These are phyloP conservation scores for Falco naumanni DNA, from an alignment of 2,797 vertebrate genomes.

Conservation along the genomic window DNA sequence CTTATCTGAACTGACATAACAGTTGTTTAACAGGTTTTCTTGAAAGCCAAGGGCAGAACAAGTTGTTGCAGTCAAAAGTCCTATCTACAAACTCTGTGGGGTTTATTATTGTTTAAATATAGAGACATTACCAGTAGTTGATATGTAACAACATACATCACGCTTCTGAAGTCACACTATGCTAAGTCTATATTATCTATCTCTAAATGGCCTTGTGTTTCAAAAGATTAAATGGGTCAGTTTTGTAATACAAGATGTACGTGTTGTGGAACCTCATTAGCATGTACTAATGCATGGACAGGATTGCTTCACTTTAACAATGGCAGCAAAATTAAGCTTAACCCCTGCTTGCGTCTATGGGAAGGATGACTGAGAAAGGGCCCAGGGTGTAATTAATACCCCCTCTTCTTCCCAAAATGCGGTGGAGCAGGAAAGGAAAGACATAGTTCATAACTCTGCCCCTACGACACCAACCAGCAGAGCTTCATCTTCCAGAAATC, in stretches of 20 bases:
- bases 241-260: neutral
- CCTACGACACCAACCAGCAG: neutral
- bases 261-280: neutral
- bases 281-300: neutral
- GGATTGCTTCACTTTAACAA: neutral
- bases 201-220: neutral
- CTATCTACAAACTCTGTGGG: neutral
- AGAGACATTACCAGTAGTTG: neutral
- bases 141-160: neutral
- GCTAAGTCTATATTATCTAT: neutral
- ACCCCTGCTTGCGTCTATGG: neutral
- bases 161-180: neutral
- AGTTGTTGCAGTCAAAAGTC: neutral
- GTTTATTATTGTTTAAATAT: neutral
- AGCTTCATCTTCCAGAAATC: neutral
- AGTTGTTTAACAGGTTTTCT: slow-evolving; percentile 22
- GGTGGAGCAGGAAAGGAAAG: neutral
- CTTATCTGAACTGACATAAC: neutral
- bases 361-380: neutral
- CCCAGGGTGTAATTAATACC: neutral
- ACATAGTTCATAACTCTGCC: neutral
- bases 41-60: neutral
- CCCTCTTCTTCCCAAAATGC: neutral
- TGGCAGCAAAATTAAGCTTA: slow-evolving; percentile 7
- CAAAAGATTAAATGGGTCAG: neutral